Percentiles rank a stretch among this genome's conserved stretches.
Evolutionary conservation across 2,888 invertebrate species (phyloP).

Genomic region (Rhamnusium bicolor): DNA sequence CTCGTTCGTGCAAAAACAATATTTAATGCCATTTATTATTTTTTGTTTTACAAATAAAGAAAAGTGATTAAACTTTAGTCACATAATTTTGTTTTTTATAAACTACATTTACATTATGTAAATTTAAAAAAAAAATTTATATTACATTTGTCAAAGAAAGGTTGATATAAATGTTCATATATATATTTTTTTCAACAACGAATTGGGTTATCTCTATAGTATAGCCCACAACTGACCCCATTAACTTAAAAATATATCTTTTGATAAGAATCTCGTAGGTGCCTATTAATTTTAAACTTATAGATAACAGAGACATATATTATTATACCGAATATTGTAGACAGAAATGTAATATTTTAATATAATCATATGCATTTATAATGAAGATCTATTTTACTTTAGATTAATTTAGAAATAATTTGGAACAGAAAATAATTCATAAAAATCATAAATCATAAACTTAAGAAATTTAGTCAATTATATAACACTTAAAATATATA

Average conservation of each 20-base stretch:
- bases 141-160: too few relatives aligned
- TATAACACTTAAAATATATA: too few relatives aligned
- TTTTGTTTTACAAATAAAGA: too few relatives aligned
- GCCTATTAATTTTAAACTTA: conserved; percentile 11
- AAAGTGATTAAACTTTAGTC: too few relatives aligned
- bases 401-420: not conserved
- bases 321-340: not conserved
- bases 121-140: too few relatives aligned
- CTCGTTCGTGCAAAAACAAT: too few relatives aligned
- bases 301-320: not conserved
- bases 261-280: conserved; percentile 10
- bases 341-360: not conserved
- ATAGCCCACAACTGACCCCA: not conserved
- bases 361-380: not conserved
- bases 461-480: too few relatives aligned
- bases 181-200: not conserved
- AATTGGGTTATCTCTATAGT: conserved; percentile 1
- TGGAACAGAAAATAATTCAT: too few relatives aligned
- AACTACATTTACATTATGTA: too few relatives aligned
- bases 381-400: not conserved
- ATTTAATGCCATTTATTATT: too few relatives aligned
- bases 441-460: too few relatives aligned
- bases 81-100: too few relatives aligned
- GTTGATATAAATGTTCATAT: not conserved
- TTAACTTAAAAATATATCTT: not conserved